Evolutionary conservation across 2,113 vertebrate genomes (phyloP).

Genomic region (Sus scrofa): T2T-Sscrofa CM000824.6:148140501-148141000

Average conservation of each 20-base stretch:
- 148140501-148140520: not conserved
- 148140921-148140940: slow-evolving; percentile 58
- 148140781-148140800: slow-evolving; percentile 64
- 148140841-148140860: slow-evolving; percentile 67
- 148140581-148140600: not conserved
- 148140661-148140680: not conserved
- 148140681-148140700: not conserved
- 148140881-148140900: slow-evolving; percentile 53
- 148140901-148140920: slow-evolving; percentile 71
- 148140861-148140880: slow-evolving; percentile 37
- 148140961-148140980: slow-evolving; percentile 16
- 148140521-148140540: not conserved
- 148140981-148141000: slow-evolving; percentile 43
- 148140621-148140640: not conserved
- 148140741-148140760: slow-evolving; percentile 56
- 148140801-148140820: slow-evolving; percentile 15
- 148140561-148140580: not conserved
- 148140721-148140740: slow-evolving; percentile 4
- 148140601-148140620: not conserved
- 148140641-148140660: not conserved
- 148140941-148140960: slow-evolving; percentile 45
- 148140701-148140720: slow-evolving; percentile 66
- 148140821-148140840: slow-evolving; percentile 42
- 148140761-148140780: slow-evolving; percentile 29
- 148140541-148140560: not conserved